Base-by-base conservation (phyloP, 2,113 vertebrate species). In the Phyllostomus hastatus region DNA sequence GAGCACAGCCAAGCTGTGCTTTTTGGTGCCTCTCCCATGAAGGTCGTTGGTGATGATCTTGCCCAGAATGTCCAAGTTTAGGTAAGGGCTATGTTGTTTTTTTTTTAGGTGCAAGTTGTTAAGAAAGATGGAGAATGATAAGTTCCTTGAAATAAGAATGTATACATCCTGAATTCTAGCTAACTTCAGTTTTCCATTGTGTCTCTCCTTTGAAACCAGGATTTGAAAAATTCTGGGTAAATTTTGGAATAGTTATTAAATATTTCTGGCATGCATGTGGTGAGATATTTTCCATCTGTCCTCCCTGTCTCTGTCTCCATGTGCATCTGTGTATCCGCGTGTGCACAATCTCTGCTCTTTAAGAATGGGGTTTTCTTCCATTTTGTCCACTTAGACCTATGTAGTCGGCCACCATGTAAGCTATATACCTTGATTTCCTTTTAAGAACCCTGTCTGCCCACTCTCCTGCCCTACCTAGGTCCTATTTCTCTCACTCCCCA, bases 1-100 rank as follows among this genome's bases (percentile, higher is more conserved):
- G 79, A 59, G 80, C 66, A 96, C 78, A 96, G 83, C n/a, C 50
- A 76, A 35, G 91, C 93, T 90, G 72, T 96, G 75, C 46, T 67
- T 15, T 95, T 70, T 35, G 85, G 87, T 70, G 76, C 57, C 54
- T 81, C 0, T 85, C n/a, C 10, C 48, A 14, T 46, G 38, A 91
- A 91, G 57, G 73, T 86, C 81, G 70, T 43, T 85, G 35, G 1
- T 38, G 22, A n/a, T 6, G 59, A 75, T 19, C 1, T 96, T 81
- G 57, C 0, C 9, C 33, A 87, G 76, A 95, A 94, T 76, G 28
- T 11, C 50, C 46, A 41, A 17, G 3, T 15, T 54, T 94, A 72
- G 46, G 1, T 41, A 41, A 95, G 20, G 22, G 16, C 50, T 76
- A 75, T 91, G 8, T 57, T 83, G 5, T 64, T 94, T n/a, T n/a